phyloP scores from a whole-genome alignment of 2,113 vertebrate genomes.

The Chascanopsetta lugubris region DNA sequence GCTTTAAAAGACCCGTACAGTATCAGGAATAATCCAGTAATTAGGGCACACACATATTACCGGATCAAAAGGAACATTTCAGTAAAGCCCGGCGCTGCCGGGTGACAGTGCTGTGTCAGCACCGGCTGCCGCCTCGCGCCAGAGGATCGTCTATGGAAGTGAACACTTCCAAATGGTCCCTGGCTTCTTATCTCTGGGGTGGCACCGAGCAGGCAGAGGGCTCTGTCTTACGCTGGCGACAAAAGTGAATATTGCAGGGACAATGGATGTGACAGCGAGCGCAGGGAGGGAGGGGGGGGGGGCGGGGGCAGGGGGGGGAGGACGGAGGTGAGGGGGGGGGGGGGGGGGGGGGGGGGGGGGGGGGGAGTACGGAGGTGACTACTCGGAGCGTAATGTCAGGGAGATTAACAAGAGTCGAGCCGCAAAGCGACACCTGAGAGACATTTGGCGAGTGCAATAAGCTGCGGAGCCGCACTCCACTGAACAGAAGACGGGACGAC shows the following conservation, averaged over 20 bases:
- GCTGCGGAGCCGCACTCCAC: constrained; percentile 38
- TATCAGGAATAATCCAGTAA: constrained; percentile 56
- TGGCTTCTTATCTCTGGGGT: neutral
- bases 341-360: too few relatives aligned
- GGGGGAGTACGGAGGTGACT: constrained; percentile 55
- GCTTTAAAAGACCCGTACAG: constrained; percentile 42
- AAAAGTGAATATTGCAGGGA: constrained; percentile 27
- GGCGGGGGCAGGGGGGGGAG: too few relatives aligned
- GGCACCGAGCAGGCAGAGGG: neutral
- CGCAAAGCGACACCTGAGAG: constrained; percentile 64
- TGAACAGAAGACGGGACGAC: constrained; percentile 32
- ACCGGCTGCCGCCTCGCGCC: neutral
- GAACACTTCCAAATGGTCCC: constrained; percentile 12
- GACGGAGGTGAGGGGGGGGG: too few relatives aligned
- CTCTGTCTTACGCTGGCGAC: constrained; percentile 20
- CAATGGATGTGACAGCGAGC: constrained; percentile 31
- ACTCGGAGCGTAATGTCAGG: constrained; percentile 50
- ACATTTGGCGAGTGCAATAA: constrained; percentile 46
- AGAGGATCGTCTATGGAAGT: neutral
- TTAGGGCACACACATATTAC: constrained; percentile 28
- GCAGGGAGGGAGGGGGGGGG: too few relatives aligned
- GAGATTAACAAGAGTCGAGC: constrained; percentile 57
- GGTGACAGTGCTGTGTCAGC: constrained; percentile 11
- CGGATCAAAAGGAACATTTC: constrained; percentile 45
- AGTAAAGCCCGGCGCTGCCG: constrained; percentile 25